These are phyloP conservation scores for Adineta ricciae DNA, from an alignment of 2,888 invertebrate species.

Conservation along the genomic window DNA sequence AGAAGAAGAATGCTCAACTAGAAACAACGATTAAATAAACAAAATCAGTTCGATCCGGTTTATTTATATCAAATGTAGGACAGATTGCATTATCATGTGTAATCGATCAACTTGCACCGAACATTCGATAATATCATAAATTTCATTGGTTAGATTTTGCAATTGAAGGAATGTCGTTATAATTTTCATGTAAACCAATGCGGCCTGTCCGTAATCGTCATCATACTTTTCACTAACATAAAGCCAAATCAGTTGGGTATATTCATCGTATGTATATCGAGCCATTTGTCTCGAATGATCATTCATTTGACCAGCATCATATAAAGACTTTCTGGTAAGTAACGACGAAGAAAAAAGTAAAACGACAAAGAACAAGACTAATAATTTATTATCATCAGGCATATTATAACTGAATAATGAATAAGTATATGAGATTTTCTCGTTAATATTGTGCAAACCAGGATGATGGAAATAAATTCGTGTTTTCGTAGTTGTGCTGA, in stretches of 20 bases:
- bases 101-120: background rate
- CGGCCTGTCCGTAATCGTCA: background rate
- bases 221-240: background rate
- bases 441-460: background rate
- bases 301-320: background rate
- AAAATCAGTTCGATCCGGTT: background rate
- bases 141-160: background rate
- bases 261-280: background rate
- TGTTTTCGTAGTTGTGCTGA: background rate
- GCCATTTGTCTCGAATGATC: background rate
- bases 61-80: background rate
- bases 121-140: background rate
- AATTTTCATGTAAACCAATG: background rate
- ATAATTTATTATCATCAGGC: background rate
- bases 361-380: background rate
- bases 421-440: background rate
- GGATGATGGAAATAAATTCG: background rate
- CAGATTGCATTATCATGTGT: background rate
- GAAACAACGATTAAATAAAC: background rate
- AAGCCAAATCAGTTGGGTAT: background rate
- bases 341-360: background rate
- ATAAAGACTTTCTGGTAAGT: background rate
- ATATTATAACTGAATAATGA: background rate
- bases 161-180: background rate
- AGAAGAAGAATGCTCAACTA: background rate